Percentiles rank a stretch among this genome's conserved stretches.
Evolutionary conservation across 2,888 invertebrate genomes (phyloP).

Genomic region (Phalangium opilio): DNA sequence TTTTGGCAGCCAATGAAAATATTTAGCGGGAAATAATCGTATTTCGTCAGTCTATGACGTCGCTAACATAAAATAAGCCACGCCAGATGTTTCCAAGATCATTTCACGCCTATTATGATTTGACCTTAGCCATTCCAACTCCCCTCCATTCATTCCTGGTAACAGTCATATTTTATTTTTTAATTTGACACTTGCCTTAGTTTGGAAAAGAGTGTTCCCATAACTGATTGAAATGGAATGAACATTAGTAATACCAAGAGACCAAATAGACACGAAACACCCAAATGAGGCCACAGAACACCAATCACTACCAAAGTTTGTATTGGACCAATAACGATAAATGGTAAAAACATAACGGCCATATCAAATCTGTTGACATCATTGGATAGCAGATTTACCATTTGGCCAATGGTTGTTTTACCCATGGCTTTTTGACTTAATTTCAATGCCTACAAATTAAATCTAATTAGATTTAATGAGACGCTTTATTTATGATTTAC

Average conservation of each 20-base stretch:
- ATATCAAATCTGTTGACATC: slow-evolving; percentile 80
- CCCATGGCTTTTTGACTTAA: slow-evolving; percentile 59
- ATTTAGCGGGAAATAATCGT: too few species aligned
- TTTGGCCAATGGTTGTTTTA: slow-evolving; percentile 74
- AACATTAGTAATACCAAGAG: slow-evolving; percentile 59
- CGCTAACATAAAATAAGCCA: too few species aligned
- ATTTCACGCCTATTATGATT: too few species aligned
- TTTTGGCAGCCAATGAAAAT: too few species aligned
- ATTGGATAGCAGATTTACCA: slow-evolving; percentile 84
- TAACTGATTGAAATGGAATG: slow-evolving; percentile 59
- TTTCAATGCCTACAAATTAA: slow-evolving; percentile 32
- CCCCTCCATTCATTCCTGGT: too few species aligned
- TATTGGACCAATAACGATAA: slow-evolving; percentile 75
- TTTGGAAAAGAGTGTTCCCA: slow-evolving; percentile 33
- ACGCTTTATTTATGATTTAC: slow-evolving; percentile 24
- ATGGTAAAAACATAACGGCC: slow-evolving; percentile 68
- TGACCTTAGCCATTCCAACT: too few species aligned
- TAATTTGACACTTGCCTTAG: slow-evolving; percentile 38
- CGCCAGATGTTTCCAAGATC: too few species aligned
- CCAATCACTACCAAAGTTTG: slow-evolving; percentile 62
- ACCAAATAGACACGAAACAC: slow-evolving; percentile 54
- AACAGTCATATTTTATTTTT: too few species aligned
- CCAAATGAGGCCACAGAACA: slow-evolving; percentile 60
- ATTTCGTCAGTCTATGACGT: too few species aligned
- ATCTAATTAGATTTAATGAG: too few species aligned